Percentiles rank a stretch among this genome's conserved stretches.
These are phyloP conservation scores for Spea multiplicata DNA, from an alignment of 2,113 vertebrate genomes.

Conservation along the genomic window DNA sequence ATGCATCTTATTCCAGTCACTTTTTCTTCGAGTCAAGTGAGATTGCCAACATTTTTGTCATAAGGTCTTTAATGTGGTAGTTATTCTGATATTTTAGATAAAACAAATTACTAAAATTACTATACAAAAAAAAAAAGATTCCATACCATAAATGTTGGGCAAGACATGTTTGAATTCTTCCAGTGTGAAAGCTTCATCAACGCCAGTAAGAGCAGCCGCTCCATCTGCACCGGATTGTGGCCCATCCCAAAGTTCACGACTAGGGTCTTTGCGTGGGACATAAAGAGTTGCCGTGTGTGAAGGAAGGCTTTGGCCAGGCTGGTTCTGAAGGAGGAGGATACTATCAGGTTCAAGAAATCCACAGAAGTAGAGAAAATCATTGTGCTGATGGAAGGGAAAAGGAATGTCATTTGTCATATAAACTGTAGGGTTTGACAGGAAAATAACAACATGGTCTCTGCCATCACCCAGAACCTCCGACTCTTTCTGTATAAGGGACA, in stretches of 20 bases:
- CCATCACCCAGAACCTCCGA: conserved; percentile 54
- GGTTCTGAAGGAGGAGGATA: conserved; percentile 81
- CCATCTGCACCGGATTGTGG: conserved; percentile 89
- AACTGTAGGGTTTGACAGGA: conserved; percentile 82
- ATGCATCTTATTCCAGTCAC: too few relatives aligned
- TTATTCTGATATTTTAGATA: too few relatives aligned
- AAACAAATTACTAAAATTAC: too few relatives aligned
- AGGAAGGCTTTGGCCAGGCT: conserved; percentile 68
- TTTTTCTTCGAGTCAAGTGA: too few relatives aligned
- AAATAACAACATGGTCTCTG: conserved; percentile 76
- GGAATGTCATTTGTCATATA: conserved; percentile 98
- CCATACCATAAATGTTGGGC: conserved; percentile 73
- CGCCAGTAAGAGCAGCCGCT: conserved; percentile 84
- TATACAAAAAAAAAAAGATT: too few relatives aligned
- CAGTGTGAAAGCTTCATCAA: conserved; percentile 82
- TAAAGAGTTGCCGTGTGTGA: conserved; percentile 80
- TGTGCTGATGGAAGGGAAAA: conserved; percentile 93
- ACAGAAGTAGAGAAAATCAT: conserved; percentile 92
- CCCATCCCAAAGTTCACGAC: conserved; percentile 90
- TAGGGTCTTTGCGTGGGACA: conserved; percentile 84
- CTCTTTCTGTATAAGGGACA: conserved; percentile 73
- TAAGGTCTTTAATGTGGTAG: too few relatives aligned
- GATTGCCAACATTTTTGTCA: too few relatives aligned
- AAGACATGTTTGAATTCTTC: conserved; percentile 79
- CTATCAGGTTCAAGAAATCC: conserved; percentile 91